These are phyloP conservation scores for Pristionchus fissidentatus DNA, from an alignment of 2,888 invertebrate species.

Conservation along the genomic window DNA sequence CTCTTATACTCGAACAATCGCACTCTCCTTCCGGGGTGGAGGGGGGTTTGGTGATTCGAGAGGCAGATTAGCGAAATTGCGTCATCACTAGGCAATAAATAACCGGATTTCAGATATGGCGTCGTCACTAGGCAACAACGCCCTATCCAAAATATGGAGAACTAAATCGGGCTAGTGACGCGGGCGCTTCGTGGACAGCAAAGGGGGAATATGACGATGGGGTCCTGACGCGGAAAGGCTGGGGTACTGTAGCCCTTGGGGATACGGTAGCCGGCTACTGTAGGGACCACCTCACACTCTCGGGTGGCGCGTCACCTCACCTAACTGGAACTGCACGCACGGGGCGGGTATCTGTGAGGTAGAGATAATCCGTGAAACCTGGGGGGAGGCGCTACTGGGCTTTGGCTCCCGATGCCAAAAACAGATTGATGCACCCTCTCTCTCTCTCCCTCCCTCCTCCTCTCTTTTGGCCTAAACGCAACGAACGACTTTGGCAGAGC, in stretches of 20 bases:
- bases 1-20: no score
- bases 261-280: neutral
- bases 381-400: no score
- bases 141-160: no score
- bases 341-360: neutral
- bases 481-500: neutral
- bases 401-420: neutral
- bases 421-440: constrained; percentile 10
- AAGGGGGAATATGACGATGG: no score
- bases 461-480: neutral
- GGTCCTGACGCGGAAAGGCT: neutral
- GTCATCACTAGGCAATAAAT: no score
- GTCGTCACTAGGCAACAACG: no score
- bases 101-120: no score
- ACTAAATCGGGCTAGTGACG: no score
- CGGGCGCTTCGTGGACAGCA: no score
- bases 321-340: neutral
- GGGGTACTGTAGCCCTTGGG: neutral
- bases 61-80: neutral
- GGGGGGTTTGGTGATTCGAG: neutral
- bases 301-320: neutral
- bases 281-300: neutral
- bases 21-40: no score
- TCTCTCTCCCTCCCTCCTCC: neutral
- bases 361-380: constrained; percentile 34